These are phyloP conservation scores for Sceliomorpha sp. DNA, from an alignment of 2,888 invertebrate species.

Conservation along the genomic window DNA sequence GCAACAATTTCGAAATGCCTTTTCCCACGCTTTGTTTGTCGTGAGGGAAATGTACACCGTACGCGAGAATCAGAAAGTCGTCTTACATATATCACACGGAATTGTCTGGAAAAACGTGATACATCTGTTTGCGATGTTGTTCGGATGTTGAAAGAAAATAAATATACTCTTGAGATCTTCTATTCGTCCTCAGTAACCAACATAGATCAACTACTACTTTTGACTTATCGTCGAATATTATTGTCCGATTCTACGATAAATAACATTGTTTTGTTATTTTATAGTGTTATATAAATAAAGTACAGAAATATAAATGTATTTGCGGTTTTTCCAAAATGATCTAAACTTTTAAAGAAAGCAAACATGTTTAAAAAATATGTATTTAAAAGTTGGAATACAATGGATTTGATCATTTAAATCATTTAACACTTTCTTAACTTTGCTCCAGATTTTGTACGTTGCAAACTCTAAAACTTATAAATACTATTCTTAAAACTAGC, in stretches of 20 bases:
- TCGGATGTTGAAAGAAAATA: conserved; percentile 15
- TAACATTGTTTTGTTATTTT: too few species aligned
- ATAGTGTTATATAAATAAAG: not conserved
- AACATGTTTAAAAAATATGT: too few species aligned
- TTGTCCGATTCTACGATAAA: not conserved
- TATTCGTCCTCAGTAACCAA: too few species aligned
- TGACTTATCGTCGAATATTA: not conserved
- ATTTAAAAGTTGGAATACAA: too few species aligned
- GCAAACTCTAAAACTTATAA: too few species aligned
- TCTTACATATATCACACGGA: conserved; percentile 8
- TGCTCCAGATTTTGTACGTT: too few species aligned
- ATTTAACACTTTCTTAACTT: too few species aligned
- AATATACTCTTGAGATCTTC: conserved; percentile 2
- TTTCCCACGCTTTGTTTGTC: not conserved
- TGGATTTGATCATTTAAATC: too few species aligned
- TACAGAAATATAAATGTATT: not conserved
- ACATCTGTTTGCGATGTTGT: conserved; percentile 23
- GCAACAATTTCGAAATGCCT: not conserved
- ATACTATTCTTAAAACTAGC: too few species aligned
- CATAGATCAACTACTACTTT: too few species aligned
- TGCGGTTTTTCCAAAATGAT: too few species aligned
- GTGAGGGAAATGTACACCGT: not conserved
- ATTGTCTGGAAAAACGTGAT: conserved; percentile 13
- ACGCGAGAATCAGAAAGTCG: not conserved
- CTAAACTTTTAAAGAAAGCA: not conserved